Evolutionary conservation across 2,113 vertebrate species (phyloP), one percentile per base, ranked within the genome.

Genomic region (Patagioenas fasciata): DNA sequence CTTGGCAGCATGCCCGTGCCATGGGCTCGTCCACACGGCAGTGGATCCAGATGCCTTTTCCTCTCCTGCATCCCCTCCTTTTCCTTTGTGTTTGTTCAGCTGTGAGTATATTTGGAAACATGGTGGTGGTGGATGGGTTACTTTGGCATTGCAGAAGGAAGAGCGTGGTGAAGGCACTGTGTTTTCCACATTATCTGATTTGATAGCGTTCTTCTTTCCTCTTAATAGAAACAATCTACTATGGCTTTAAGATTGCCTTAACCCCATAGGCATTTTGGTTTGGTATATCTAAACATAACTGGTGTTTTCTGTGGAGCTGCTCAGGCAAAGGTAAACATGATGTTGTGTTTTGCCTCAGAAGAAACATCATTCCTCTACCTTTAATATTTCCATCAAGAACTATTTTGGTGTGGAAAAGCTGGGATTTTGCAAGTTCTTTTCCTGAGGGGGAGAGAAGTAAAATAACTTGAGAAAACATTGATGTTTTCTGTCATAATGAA

Each of bases 71-170:
- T 62, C 65, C 38, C 13, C 16, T 81, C 75, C 56, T 75, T 93
- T 86, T 64, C 57, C 26, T 79, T 44, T 1, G 6, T 97, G 92
- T 95, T 97, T 97, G 65, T 89, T 93, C 94, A 97, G 96, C 95
- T 97, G 96, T 48, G 65, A 86, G 56, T 92, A 89, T 96, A 91
- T 95, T 96, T 96, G 83, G 94, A 95, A 95, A 85, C 13, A 2
- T 65, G 53, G 32, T 44, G 84, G 73, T 89, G 89, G 89, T 25
- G 8, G 19, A 84, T 51, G 88, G 64, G 64, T 72, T 88, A 38
- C 86, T 93, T 57, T 86, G 93, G 89, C 80, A 82, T 28, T 42
- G 70, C 70, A 69, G 61, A 89, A 85, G 73, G 93, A 93, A 61
- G 86, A 92, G 38, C 81, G 92, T 83, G 94, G 93, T 95, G 29